These are phyloP conservation scores for Catalaphyllia jardinei DNA, from an alignment of 64 coral and sea anemone genomes.

Conservation along the genomic window DNA sequence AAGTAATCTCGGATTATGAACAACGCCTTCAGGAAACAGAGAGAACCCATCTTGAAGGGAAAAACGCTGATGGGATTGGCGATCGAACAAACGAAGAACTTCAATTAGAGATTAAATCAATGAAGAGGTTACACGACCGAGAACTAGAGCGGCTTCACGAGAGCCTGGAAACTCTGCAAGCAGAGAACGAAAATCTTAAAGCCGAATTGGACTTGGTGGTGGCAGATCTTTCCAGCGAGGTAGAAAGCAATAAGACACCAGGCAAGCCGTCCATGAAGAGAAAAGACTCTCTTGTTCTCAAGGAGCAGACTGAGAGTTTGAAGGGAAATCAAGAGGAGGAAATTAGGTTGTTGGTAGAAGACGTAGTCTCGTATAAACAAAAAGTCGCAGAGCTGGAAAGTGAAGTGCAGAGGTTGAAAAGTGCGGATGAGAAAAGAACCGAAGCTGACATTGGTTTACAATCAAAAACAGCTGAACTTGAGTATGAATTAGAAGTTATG, in stretches of 20 bases:
- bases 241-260: constrained; percentile 53
- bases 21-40: constrained; percentile 40
- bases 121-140: constrained; percentile 44
- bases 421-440: constrained; percentile 31
- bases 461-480: constrained; percentile 28
- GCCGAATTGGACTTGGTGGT: constrained; percentile 88
- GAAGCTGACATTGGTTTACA: constrained; percentile 35
- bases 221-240: constrained; percentile 64
- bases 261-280: constrained; percentile 8
- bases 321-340: constrained; percentile 45
- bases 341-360: constrained; percentile 45
- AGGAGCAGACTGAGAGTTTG: constrained; percentile 57
- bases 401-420: constrained; percentile 39
- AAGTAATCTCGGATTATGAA: constrained; percentile 38
- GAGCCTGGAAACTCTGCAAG: constrained; percentile 68
- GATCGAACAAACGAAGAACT: constrained; percentile 43
- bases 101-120: constrained; percentile 37
- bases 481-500: constrained; percentile 40
- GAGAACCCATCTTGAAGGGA: constrained; percentile 35
- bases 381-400: constrained; percentile 53
- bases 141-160: constrained; percentile 77
- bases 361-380: constrained; percentile 59
- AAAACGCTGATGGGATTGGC: constrained; percentile 6
- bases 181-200: constrained; percentile 65
- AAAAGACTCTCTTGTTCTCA: constrained; percentile 48